These are phyloP conservation scores for Phenganax subtilis DNA, from an alignment of 92 coral and sea anemone species.

Conservation along the genomic window DNA sequence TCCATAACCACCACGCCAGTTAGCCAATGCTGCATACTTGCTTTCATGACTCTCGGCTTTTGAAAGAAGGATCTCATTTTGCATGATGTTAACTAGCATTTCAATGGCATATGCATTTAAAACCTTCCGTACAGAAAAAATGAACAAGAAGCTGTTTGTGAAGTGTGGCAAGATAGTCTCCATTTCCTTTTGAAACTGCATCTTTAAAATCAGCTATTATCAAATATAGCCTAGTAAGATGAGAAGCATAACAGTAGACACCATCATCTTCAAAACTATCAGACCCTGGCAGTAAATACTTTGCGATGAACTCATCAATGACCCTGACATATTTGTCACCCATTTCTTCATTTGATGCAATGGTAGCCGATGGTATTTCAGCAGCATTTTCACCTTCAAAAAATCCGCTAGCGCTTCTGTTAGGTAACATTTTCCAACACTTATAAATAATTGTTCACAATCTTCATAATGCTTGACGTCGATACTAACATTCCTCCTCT, in stretches of 20 bases:
- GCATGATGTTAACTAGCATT: background rate
- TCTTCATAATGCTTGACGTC: background rate
- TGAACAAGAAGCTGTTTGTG: background rate
- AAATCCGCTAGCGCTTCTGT: background rate
- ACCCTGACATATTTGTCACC: background rate
- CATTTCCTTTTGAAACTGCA: background rate
- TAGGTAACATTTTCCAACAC: conserved; percentile 1
- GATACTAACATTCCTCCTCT: background rate
- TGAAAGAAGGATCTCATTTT: background rate
- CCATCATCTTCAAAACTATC: background rate
- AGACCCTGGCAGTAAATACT: background rate
- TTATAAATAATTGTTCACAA: background rate
- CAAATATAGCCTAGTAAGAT: background rate
- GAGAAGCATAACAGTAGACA: background rate
- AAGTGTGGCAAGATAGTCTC: background rate
- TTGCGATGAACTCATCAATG: background rate
- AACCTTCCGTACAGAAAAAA: background rate
- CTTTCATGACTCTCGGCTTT: background rate
- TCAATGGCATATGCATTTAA: conserved; percentile 1
- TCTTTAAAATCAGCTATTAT: background rate
- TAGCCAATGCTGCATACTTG: no score
- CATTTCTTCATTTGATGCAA: background rate
- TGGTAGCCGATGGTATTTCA: background rate
- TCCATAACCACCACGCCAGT: no score
- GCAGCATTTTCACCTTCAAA: background rate